Base-by-base conservation (phyloP, 2,113 vertebrate genomes). In the Pygoscelis adeliae region DNA sequence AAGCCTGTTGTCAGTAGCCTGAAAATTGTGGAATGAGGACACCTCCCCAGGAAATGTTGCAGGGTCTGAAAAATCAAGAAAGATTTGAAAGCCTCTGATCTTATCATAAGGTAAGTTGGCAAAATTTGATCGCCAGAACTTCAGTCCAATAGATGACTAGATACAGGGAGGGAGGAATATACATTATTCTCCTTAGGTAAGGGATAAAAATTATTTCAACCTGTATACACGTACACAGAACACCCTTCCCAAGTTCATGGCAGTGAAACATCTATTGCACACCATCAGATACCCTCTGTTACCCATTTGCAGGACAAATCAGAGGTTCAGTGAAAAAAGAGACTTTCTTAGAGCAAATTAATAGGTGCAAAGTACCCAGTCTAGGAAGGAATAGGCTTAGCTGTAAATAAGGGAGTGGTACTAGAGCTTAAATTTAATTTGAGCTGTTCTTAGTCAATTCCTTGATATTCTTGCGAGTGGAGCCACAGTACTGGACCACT, bases 21-120 rank as follows among this genome's bases (percentile, higher is more conserved):
- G 65, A 76, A 90, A 76, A 52, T 10, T 2, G 0, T 44, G 73
- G 61, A 85, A 65, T 44, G 47, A 94, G 73, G 58, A 82, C 38
- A 85, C 11, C 47, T 82, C 65, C 52, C 47, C 56, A 69, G 69
- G 78, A 96, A 93, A 91, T 4, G 21, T 40, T 14, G 15, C 10
- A 87, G 65, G 59, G 77, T 69, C 84, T 91, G 81, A 93, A 93
- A 97, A 90, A 69, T 49, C 44, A 90, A 80, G 34, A 69, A 87
- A 84, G 14, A 22, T 67, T 86, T 82, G 14, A 83, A 85, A 96
- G 38, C 12, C 23, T 59, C 69, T 89, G 87, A 87, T 90, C 34
- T 77, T 59, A 81, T 66, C 58, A 11, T n/a, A 56, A 47, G 18
- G 52, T 22, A 56, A 94, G 2, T 17, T 90, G 88, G 79, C 47